A percentile compares a stretch with the other conserved stretches of the same genome.
Conservation (phyloP, 37 sponge, comb jelly and placozoan species). For the Lycopodina hypogea region DNA sequence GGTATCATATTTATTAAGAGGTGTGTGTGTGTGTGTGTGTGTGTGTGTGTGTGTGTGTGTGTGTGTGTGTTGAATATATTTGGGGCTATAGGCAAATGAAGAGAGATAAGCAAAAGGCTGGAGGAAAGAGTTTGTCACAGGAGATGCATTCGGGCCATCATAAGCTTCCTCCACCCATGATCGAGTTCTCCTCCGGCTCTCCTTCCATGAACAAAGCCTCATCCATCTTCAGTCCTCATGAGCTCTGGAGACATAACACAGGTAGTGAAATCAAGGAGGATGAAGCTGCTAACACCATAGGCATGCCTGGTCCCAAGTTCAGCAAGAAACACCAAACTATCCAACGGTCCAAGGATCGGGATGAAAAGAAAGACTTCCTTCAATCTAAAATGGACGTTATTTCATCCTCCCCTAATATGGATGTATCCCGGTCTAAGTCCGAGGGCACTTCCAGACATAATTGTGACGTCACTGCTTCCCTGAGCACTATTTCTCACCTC, state of each 20-base stretch:
- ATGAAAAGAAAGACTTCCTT: conserved; percentile 3
- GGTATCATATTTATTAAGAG: too few species aligned
- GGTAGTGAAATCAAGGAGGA: background rate
- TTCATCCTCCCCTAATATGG: background rate
- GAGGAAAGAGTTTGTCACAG: background rate
- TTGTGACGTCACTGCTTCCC: background rate
- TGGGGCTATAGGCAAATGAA: background rate
- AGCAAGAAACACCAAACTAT: conserved; percentile 9
- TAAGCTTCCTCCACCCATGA: background rate
- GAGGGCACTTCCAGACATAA: background rate
- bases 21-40: too few species aligned
- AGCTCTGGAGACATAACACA: background rate
- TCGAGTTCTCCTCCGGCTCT: background rate
- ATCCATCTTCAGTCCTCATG: background rate
- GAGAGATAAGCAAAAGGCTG: conserved; percentile 1
- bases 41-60: background rate
- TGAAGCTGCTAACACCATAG: background rate
- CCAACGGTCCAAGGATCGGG: conserved; percentile 23
- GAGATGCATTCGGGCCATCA: background rate
- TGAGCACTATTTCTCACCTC: background rate
- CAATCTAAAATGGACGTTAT: background rate
- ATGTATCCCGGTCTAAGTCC: background rate
- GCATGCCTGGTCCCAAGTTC: background rate
- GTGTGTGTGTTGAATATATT: background rate
- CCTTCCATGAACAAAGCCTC: background rate